Conservation (phyloP, 2,113 vertebrate species). For the Papio anubis region DNA sequence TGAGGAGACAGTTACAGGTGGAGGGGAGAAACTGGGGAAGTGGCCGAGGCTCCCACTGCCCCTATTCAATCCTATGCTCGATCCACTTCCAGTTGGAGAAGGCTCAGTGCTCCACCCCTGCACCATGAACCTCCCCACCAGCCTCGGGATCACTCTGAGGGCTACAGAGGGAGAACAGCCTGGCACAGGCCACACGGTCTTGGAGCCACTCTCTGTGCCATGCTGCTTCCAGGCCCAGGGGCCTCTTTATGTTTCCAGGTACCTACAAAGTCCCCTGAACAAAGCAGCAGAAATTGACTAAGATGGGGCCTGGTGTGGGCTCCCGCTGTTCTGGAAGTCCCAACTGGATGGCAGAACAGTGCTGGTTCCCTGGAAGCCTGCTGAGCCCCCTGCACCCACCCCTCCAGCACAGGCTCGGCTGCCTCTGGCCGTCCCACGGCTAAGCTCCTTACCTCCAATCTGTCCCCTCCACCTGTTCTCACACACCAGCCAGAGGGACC, state of each 20-base stretch:
- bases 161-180: no score
- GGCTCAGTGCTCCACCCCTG: neutral
- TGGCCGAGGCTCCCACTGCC: neutral
- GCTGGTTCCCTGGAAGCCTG: neutral
- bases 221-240: neutral
- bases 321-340: neutral
- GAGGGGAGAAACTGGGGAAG: neutral
- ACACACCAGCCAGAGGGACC: neutral
- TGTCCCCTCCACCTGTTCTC: neutral
- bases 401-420: neutral
- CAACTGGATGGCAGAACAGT: fast-evolving
- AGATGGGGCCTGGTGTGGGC: fast-evolving
- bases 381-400: no score
- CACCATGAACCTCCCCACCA: neutral
- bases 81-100: neutral
- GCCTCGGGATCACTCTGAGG: neutral
- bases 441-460: neutral
- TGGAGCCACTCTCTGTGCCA: neutral
- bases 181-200: fast-evolving
- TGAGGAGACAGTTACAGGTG: neutral
- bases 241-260: neutral
- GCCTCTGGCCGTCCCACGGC: neutral
- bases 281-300: neutral
- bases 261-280: neutral
- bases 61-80: neutral